Percentiles rank a stretch among this genome's conserved stretches.
Conservation (phyloP, 2,113 vertebrate species). For the Protomyctophum bolini region DNA sequence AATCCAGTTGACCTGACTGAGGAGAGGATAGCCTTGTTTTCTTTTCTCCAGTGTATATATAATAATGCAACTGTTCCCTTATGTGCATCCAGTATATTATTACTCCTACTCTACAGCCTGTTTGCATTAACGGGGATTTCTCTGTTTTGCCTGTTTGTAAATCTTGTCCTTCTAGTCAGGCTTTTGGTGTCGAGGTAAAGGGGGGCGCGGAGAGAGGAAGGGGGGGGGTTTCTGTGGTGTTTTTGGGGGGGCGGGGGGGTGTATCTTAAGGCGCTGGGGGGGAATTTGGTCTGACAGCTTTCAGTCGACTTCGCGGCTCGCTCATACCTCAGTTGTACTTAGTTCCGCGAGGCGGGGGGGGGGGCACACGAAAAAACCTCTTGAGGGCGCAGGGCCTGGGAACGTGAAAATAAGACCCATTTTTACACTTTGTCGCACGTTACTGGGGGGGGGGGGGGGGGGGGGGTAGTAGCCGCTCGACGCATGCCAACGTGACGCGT, state of each 20-base stretch:
- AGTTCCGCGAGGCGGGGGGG: no score
- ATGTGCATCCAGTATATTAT: constrained; percentile 75
- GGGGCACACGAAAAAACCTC: constrained; percentile 1
- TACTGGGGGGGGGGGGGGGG: no score
- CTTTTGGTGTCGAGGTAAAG: constrained; percentile 11
- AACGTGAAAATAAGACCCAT: constrained; percentile 2
- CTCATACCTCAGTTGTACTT: constrained; percentile 47
- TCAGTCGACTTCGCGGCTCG: constrained; percentile 37
- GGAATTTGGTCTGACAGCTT: constrained; percentile 18
- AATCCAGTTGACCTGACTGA: neutral
- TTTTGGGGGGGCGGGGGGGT: neutral
- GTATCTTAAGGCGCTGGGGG: neutral
- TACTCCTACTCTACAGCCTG: constrained; percentile 60
- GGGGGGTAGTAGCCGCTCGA: no score
- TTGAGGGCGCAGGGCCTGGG: constrained; percentile 17
- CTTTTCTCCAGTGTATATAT: constrained; percentile 56
- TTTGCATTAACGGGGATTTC: constrained; percentile 68
- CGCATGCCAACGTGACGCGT: no score
- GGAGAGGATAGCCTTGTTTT: neutral
- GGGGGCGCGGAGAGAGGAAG: neutral
- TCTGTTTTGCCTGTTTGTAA: constrained; percentile 69
- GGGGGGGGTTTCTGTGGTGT: constrained; percentile 1
- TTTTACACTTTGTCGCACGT: no score
- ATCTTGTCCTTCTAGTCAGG: constrained; percentile 57
- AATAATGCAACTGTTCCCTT: constrained; percentile 43